Base-by-base conservation (phyloP, 2,113 vertebrate species). In the Hyperopisus bebe region DNA sequence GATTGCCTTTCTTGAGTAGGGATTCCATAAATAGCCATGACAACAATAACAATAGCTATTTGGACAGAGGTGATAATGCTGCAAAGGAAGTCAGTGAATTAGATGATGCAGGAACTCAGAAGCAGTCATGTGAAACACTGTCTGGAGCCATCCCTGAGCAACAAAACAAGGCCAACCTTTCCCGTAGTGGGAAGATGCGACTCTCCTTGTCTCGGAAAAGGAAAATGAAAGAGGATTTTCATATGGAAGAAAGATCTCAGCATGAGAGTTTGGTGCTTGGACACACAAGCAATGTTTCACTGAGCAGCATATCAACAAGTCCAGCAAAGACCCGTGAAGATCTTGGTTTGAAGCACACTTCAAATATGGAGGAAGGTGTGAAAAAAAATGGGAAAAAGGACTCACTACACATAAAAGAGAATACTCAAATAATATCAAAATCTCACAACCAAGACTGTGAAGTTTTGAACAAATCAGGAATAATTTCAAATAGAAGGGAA, bases 41-140 rank as follows among this genome's bases (percentile, higher is more conserved):
- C 0, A 91, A 93, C 55, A 97, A 97, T 0, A 96, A 97, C 55
- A 96, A 94, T 91, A 98, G 96, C 90, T 96, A 97, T 0, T 93
- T 98, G 91, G 98, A 99, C 90, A 99, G 98, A 0, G 97, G 97
- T 0, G 97, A 97, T 0, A 96, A 96, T 50, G 97, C 97, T 0
- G 97, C 97, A 80, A 97, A 96, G 91, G 98, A 99, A 93, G 99
- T 99, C 93, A 94, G 95, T 46, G 97, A 95, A 0, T 99, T 98
- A 90, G 92, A 99, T 86, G 98, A 98, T 92, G 97, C 97, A 0
- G 97, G 97, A 93, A 93, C 96, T 0, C 95, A 96, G 87, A 93
- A 93, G 84, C 92, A 95, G 88, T 91, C 92, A 74, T 46, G 95
- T 13, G 91, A 91, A 51, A 51, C n/a, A 50, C 7, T 48, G n/a